Conservation (phyloP, 1,140 invertebrate genomes). For the Popillia japonica region DNA sequence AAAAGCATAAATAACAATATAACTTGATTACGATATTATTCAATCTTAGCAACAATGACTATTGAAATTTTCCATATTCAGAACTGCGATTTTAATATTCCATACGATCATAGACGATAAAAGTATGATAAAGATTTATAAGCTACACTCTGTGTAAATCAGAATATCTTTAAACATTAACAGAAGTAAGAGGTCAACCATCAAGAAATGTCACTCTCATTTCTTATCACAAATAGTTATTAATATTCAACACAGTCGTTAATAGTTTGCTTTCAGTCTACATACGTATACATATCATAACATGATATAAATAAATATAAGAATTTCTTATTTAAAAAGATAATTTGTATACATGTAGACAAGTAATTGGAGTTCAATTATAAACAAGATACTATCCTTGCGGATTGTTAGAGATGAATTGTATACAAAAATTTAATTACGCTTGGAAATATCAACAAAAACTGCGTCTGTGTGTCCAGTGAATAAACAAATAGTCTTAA, state of each 20-base stretch:
- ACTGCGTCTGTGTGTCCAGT: background rate
- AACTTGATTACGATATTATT: no score
- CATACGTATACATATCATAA: background rate
- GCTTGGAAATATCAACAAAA: background rate
- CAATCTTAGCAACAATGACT: no score
- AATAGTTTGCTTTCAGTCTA: background rate
- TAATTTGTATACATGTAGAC: no score
- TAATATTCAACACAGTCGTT: background rate
- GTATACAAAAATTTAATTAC: no score
- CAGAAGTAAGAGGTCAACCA: slow-evolving; percentile 6
- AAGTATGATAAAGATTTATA: slow-evolving; percentile 6
- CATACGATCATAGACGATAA: background rate
- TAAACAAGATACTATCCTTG: no score
- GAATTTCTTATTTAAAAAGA: no score
- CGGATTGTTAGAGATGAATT: no score
- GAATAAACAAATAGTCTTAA: background rate
- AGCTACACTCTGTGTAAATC: background rate
- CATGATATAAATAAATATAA: background rate
- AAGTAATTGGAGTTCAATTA: no score
- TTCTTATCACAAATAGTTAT: slow-evolving; percentile 8
- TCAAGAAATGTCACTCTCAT: background rate
- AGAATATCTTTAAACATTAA: background rate
- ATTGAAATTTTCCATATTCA: no score
- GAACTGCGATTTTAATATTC: background rate
- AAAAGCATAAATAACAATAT: no score